These are phyloP conservation scores for Eptesicus fuscus DNA, from an alignment of 2,113 vertebrate species.

Conservation along the genomic window DNA sequence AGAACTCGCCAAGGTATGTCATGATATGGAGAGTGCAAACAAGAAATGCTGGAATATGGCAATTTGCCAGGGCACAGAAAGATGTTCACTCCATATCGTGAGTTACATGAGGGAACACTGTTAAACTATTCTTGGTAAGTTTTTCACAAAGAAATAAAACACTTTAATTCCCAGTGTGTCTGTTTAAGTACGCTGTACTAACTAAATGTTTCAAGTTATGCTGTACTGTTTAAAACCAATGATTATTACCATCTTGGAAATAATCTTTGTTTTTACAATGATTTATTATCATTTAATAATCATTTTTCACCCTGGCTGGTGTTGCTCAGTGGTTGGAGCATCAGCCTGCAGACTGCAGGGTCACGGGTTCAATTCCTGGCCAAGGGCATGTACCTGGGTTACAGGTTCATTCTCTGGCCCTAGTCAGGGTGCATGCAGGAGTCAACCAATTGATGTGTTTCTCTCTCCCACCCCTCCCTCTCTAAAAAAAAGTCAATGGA, in stretches of 20 bases:
- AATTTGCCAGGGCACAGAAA: neutral
- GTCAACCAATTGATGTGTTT: neutral
- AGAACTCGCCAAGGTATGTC: neutral
- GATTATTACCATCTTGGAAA: neutral
- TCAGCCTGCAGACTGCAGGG: neutral
- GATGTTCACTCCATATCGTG: no score
- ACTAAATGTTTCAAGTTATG: neutral
- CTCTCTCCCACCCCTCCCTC: neutral
- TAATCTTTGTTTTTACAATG: neutral
- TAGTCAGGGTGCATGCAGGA: neutral
- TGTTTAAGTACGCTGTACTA: neutral
- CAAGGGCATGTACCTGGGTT: neutral
- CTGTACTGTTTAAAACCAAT: neutral
- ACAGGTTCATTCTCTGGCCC: neutral
- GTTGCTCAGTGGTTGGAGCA: neutral
- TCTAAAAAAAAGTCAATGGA: neutral
- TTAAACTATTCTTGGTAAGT: neutral
- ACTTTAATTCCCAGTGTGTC: neutral
- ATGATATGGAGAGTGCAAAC: neutral
- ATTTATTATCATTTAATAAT: neutral
- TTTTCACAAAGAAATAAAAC: neutral
- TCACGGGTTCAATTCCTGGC: neutral
- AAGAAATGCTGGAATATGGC: neutral
- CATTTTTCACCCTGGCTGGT: neutral
- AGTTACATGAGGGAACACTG: neutral